Percentiles rank a stretch among this genome's conserved stretches.
phyloP scores from a whole-genome alignment of 2,797 vertebrate species.

The Peromyscus eremicus region DNA sequence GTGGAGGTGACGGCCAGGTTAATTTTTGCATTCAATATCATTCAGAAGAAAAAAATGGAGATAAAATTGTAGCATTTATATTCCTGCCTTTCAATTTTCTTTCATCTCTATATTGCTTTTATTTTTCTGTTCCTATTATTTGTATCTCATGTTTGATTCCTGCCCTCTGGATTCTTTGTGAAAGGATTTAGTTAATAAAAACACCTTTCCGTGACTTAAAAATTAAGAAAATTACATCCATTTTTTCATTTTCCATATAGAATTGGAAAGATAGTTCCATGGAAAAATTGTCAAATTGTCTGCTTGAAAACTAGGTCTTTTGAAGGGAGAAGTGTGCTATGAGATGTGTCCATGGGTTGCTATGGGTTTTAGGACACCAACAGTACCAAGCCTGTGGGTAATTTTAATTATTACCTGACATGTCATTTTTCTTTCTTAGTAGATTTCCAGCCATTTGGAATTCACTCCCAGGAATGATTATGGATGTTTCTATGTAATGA shows the following conservation, averaged over 20 bases:
- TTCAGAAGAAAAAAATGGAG: conserved; percentile 61
- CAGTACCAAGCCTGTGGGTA: conserved; percentile 26
- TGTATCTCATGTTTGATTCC: neutral
- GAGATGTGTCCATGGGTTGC: neutral
- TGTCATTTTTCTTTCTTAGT: conserved; percentile 65
- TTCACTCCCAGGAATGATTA: conserved; percentile 7
- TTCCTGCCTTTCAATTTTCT: conserved; percentile 56
- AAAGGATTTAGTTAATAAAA: neutral
- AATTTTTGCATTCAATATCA: conserved; percentile 77
- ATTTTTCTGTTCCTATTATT: conserved; percentile 64
- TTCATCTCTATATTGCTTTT: conserved; percentile 49
- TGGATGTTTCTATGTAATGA: conserved; percentile 6
- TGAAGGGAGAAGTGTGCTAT: conserved; percentile 13
- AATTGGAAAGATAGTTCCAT: conserved; percentile 22
- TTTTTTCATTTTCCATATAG: conserved; percentile 49
- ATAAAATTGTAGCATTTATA: conserved; percentile 65
- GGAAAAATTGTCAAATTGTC: conserved; percentile 54
- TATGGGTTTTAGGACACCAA: neutral
- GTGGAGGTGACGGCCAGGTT: conserved; percentile 72
- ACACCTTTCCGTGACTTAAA: conserved; percentile 49
- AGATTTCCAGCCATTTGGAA: conserved; percentile 43
- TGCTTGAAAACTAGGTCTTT: conserved; percentile 56
- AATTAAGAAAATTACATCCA: conserved; percentile 50
- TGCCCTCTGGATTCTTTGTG: conserved; percentile 21
- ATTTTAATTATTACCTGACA: conserved; percentile 74